Base-by-base conservation (phyloP, 2,797 vertebrate genomes). In the Aselliscus stoliczkanus region DNA sequence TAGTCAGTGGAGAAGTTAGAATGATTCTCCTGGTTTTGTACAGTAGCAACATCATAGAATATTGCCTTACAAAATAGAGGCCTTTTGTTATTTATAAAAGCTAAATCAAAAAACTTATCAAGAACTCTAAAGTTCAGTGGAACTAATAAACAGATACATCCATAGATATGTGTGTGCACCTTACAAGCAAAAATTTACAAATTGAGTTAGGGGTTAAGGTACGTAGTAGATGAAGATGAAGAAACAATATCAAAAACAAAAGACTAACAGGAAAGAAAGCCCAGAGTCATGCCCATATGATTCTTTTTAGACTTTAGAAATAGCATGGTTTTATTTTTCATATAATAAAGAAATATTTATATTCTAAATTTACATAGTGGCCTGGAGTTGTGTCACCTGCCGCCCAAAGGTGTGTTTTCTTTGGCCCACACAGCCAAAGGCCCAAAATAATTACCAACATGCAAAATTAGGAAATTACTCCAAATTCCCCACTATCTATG, bases 401-500 rank as follows among this genome's bases (percentile, higher is more conserved):
- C 69, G 44, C 7, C 44, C 72, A 73, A 84, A 90, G 75, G 67
- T n/a, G 15, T 42, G 27, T 76, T 60, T 84, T 84, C 76, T 92
- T 93, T 88, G 76, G 72, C 86, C 23, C 29, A 70, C 31, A 50
- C 9, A 39, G 60, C 64, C 34, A 20, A 90, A 90, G 52, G 50
- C 18, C 64, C 7, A 7, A 95, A 75, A 37, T 64, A 84, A 94
- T 69, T 50, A 56, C 31, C 52, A 86, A 83, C 37, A 79, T 64
- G 93, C 39, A 94, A 86, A 67, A 89, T 62, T 15, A 70, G 76
- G 65, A 76, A 94, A 90, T 90, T 80, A 44, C 52, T 90, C 94
- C 70, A 62, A n/a, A 81, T 34, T 86, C n/a, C 50, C 52, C 60
- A 56, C 50, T 90, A 80, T 92, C 79, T 83, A 6, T 27, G 4